phyloP scores from a whole-genome alignment of 2,113 vertebrate genomes.

The Melanerpes formicivorus region DNA sequence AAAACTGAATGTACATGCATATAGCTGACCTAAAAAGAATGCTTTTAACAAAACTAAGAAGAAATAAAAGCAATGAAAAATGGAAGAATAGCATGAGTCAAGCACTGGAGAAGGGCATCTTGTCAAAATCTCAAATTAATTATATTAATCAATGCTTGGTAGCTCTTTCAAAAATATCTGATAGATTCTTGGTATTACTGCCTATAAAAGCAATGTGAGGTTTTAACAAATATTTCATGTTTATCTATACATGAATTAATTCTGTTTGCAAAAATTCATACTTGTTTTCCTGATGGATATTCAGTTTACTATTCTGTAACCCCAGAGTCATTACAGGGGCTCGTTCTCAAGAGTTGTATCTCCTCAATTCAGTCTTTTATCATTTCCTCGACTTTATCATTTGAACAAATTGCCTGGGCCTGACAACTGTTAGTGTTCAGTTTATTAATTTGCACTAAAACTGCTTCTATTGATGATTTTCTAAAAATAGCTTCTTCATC shows the following conservation, averaged over 20 bases:
- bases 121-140: background rate
- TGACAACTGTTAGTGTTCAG: background rate
- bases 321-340: background rate
- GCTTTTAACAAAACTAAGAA: background rate
- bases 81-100: background rate
- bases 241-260: background rate
- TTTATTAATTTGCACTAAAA: conserved; percentile 18
- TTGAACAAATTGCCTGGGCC: background rate
- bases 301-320: background rate
- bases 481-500: background rate
- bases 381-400: background rate
- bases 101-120: background rate
- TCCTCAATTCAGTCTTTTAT: background rate
- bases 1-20: background rate
- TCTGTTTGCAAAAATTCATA: background rate
- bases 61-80: background rate
- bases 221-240: background rate
- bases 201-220: background rate
- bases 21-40: background rate
- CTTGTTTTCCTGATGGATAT: background rate
- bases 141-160: background rate
- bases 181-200: background rate
- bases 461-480: background rate
- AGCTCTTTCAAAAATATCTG: background rate
- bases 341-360: background rate